Evolutionary conservation across 2,888 invertebrate genomes (phyloP).

Genomic region (Athripsodes cinereus): DNA sequence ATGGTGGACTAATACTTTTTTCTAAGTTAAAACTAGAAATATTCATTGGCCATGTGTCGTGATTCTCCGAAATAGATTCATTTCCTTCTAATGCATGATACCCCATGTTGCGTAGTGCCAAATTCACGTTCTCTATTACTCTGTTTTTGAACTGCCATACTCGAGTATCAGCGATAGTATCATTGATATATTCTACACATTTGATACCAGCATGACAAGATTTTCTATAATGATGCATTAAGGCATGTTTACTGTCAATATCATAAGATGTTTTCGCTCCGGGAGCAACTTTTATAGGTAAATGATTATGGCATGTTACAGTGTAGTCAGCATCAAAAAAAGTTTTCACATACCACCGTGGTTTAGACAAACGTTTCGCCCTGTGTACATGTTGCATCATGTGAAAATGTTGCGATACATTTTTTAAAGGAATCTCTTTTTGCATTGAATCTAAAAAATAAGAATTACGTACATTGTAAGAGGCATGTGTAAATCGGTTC

Average conservation of each 20-base stretch:
- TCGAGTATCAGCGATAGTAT: neutral
- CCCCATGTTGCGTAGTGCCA: neutral
- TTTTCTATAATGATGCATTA: neutral
- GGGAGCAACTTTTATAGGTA: conserved; percentile 47
- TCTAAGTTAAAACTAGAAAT: too few species aligned
- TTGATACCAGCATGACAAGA: neutral
- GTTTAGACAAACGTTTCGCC: conserved; percentile 84
- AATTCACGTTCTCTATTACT: neutral
- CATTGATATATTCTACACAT: neutral
- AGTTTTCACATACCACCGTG: conserved; percentile 88
- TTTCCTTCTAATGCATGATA: neutral
- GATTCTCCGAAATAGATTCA: too few species aligned
- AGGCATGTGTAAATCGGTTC: neutral
- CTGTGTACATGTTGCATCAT: conserved; percentile 90
- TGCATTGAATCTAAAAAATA: conserved; percentile 58
- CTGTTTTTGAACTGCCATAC: neutral
- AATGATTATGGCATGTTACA: conserved; percentile 85
- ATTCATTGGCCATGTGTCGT: too few species aligned
- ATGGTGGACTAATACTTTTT: too few species aligned
- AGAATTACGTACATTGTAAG: neutral
- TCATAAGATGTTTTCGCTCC: neutral
- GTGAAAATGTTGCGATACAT: conserved; percentile 81
- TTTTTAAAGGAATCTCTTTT: conserved; percentile 63
- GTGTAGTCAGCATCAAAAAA: conserved; percentile 89
- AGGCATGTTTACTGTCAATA: neutral